Base-by-base conservation (phyloP, 2,888 invertebrate species). In the Agelastica alni region DNA sequence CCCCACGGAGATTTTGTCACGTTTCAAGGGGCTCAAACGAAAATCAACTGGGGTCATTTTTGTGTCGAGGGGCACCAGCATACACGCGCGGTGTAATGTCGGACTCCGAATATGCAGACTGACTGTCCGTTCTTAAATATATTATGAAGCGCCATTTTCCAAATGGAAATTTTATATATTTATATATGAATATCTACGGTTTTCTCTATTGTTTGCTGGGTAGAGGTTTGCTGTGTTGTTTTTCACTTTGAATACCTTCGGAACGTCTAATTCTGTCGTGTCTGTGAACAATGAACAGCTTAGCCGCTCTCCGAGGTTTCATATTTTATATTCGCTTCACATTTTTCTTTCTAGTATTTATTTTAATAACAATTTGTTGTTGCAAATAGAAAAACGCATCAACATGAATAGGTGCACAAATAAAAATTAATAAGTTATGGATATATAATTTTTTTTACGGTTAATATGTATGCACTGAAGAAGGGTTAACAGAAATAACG, bases 1-100 rank as follows among this genome's bases (percentile, higher is more conserved):
- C 77, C 77, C 77, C 68, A 70, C 72, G 77, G 77, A 77, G 76
- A 76, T 77, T 77, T 77, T 77, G 75, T 76, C 76, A 77, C 76
- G 75, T 76, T 73, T 74, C 62, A 65, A 65, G 49, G 49, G 49
- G 41, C 49, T 42, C 49, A 42, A 39, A 49, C 49, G 49, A 49
- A 39, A 39, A 56, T 59, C 58, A 58, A 59, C 68, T 65, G 71
- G 71, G 71, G 70, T 70, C 71, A 66, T 65, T 69, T 71, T 62
- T 61, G 62, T 57, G 59, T 54, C 61, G 60, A 60, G 57, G 59
- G 62, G 45, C 45, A 51, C 22, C 10, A 18, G 18, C 17, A 34
- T 16, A 41, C 39, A 41, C 18, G 42, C 44, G 58, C 49, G 59
- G 52, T 42, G 48, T 45, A 43, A 58, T 44, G 51, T 47, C 42